Evolutionary conservation across 1,140 invertebrate species (phyloP).

Genomic region (Macrobrachium nipponense): DNA sequence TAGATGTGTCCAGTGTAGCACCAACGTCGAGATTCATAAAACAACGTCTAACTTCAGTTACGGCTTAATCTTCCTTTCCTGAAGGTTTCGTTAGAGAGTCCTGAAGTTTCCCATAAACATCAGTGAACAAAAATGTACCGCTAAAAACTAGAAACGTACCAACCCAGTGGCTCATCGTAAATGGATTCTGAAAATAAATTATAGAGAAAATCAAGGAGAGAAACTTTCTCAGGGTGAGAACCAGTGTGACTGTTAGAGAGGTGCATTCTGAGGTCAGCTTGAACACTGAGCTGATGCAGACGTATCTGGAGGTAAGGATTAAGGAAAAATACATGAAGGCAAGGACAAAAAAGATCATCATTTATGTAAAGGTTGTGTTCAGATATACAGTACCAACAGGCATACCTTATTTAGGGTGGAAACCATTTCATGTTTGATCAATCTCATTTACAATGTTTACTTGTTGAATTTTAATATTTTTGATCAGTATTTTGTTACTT

Average conservation of each 20-base stretch:
- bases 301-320: conserved; percentile 72
- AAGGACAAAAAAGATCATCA: conserved; percentile 15
- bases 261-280: conserved; percentile 92
- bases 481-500: too few relatives aligned
- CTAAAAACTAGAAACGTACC: conserved; percentile 91
- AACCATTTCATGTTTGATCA: too few relatives aligned
- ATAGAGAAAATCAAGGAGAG: conserved; percentile 95
- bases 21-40: background rate
- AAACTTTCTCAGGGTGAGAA: conserved; percentile 96
- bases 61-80: background rate
- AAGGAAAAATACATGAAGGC: conserved; percentile 65
- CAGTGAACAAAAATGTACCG: conserved; percentile 93
- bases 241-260: conserved; percentile 94
- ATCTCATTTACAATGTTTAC: too few relatives aligned
- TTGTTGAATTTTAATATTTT: too few relatives aligned
- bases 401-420: too few relatives aligned
- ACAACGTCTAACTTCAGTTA: background rate
- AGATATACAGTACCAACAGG: too few relatives aligned
- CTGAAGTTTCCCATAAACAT: conserved; percentile 70
- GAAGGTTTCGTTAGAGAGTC: background rate
- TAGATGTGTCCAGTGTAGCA: too few relatives aligned
- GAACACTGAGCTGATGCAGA: conserved; percentile 96
- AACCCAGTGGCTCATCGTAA: conserved; percentile 92
- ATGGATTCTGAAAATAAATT: conserved; percentile 93
- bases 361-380: background rate